Evolutionary conservation across 2,113 vertebrate species (phyloP).

Genomic region (Neogobius melanostomus): DNA sequence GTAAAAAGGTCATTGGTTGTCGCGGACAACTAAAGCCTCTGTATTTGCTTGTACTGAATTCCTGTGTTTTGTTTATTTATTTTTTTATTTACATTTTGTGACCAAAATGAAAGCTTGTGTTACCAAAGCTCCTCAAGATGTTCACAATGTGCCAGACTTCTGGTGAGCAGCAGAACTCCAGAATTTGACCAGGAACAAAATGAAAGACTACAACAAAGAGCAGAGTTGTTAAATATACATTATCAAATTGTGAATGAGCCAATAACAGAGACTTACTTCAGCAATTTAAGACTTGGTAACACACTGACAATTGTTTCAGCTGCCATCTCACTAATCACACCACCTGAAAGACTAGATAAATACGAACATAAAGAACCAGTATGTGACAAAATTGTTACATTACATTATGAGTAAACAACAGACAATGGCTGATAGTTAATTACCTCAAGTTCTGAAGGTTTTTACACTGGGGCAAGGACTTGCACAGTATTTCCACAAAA

Average conservation of each 20-base stretch:
- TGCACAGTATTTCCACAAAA: slow-evolving; percentile 52
- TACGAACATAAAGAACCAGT: background rate
- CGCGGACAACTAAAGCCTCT: background rate
- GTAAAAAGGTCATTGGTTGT: background rate
- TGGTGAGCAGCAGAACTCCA: slow-evolving; percentile 50
- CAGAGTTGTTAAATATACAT: background rate
- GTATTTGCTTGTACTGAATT: background rate
- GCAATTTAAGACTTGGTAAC: slow-evolving; percentile 59
- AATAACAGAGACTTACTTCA: slow-evolving; percentile 69
- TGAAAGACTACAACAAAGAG: slow-evolving; percentile 58
- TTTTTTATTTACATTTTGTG: background rate
- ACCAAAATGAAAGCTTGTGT: background rate
- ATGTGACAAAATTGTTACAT: background rate
- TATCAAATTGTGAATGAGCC: background rate
- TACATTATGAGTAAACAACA: background rate
- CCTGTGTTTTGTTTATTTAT: too few species aligned
- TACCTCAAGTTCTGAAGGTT: slow-evolving; percentile 80
- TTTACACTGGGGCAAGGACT: slow-evolving; percentile 63
- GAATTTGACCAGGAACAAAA: slow-evolving; percentile 48
- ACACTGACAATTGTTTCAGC: slow-evolving; percentile 43
- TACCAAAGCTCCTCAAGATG: slow-evolving; percentile 68
- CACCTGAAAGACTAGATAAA: slow-evolving; percentile 76
- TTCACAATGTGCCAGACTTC: slow-evolving; percentile 45
- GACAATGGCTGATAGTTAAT: slow-evolving; percentile 36
- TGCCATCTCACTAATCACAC: slow-evolving; percentile 57